Evolutionary conservation across 2,888 invertebrate species (phyloP).

Genomic region (Calameuta filiformis): DNA sequence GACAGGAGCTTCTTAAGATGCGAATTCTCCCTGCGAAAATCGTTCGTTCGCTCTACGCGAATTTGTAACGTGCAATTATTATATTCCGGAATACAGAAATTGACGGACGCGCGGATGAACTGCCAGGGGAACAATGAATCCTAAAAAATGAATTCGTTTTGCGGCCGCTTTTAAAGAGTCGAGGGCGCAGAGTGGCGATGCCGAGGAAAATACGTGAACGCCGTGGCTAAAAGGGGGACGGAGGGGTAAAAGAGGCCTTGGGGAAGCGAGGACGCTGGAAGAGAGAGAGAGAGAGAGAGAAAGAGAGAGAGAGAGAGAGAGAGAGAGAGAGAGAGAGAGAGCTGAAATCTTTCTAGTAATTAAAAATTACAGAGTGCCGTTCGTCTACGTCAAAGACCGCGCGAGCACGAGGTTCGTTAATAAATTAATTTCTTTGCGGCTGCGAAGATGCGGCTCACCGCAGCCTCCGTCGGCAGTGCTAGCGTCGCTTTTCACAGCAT

Average conservation of each 20-base stretch:
- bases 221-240: not conserved
- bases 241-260: not conserved
- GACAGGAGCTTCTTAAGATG: too few species aligned
- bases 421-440: slow-evolving; percentile 8
- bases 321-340: not conserved
- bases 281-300: not conserved
- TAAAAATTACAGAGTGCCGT: slow-evolving; percentile 40
- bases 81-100: not conserved
- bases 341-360: slow-evolving; percentile 40
- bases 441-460: not conserved
- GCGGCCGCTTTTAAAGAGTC: not conserved
- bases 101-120: too few species aligned
- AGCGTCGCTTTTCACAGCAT: not conserved
- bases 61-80: too few species aligned
- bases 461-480: too few species aligned
- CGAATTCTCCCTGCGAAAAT: too few species aligned
- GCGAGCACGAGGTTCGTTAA: not conserved
- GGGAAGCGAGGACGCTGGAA: not conserved
- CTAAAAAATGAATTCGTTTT: not conserved
- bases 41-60: too few species aligned
- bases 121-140: too few species aligned
- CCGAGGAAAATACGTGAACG: not conserved
- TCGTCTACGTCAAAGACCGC: slow-evolving; percentile 30
- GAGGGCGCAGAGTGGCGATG: not conserved
- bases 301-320: not conserved